These are phyloP conservation scores for Caenorhabditis becei DNA, from an alignment of 2,888 invertebrate species.

Conservation along the genomic window DNA sequence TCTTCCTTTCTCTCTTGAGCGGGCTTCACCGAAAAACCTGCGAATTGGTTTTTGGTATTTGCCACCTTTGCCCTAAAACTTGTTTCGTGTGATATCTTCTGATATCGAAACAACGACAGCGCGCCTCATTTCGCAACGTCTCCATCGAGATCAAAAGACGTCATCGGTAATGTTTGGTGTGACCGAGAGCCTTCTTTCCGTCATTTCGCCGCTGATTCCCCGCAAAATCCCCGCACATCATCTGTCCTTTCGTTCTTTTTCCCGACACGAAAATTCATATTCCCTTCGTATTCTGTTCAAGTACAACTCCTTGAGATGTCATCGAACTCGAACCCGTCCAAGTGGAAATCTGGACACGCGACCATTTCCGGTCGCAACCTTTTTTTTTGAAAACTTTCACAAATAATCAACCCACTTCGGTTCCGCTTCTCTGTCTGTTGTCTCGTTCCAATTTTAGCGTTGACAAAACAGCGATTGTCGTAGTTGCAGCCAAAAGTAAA, in stretches of 20 bases:
- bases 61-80: slow-evolving; percentile 18
- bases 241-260: slow-evolving; percentile 5
- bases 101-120: slow-evolving; percentile 13
- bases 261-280: not conserved
- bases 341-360: slow-evolving; percentile 28
- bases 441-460: too few species aligned
- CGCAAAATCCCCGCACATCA: not conserved
- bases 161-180: slow-evolving; percentile 49
- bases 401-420: too few species aligned
- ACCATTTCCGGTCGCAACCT: not conserved
- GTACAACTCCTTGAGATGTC: slow-evolving; percentile 14
- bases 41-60: slow-evolving; percentile 36
- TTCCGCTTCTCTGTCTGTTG: too few species aligned
- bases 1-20: not conserved
- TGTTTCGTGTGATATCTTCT: slow-evolving; percentile 40
- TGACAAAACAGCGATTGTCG: too few species aligned
- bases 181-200: slow-evolving; percentile 17
- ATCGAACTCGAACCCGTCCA: slow-evolving; percentile 10
- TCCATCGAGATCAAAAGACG: slow-evolving; percentile 13
- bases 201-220: slow-evolving; percentile 9
- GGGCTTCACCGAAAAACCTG: slow-evolving; percentile 1
- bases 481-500: not conserved
- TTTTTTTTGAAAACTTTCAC: not conserved
- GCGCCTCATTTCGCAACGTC: slow-evolving; percentile 30
- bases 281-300: slow-evolving; percentile 11